Percentiles rank a stretch among this genome's conserved stretches.
Conservation (phyloP, 2,888 invertebrate species). For the Nemapogon koenigi region DNA sequence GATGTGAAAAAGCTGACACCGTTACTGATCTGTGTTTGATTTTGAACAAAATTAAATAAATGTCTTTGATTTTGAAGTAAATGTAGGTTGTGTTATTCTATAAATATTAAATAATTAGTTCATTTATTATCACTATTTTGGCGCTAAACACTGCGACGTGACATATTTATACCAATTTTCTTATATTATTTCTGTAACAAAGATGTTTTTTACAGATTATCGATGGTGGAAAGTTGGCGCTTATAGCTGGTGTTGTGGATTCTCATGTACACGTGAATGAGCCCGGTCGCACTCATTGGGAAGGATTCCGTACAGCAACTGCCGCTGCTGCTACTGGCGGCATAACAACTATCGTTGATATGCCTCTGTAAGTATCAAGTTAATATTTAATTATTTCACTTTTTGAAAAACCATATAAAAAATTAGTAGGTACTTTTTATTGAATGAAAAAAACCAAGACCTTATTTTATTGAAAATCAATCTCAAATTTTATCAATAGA, state of each 20-base stretch:
- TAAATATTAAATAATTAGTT: too few species aligned
- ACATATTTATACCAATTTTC: too few species aligned
- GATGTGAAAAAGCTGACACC: too few species aligned
- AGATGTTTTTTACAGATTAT: slow-evolving; percentile 26
- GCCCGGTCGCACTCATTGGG: slow-evolving; percentile 75
- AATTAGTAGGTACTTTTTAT: background rate
- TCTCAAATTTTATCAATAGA: background rate
- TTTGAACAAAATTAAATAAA: too few species aligned
- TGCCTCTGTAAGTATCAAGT: slow-evolving; percentile 67
- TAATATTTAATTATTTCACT: slow-evolving; percentile 2
- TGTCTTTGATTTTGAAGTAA: too few species aligned
- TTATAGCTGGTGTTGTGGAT: slow-evolving; percentile 76
- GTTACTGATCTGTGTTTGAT: too few species aligned
- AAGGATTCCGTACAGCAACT: slow-evolving; percentile 74
- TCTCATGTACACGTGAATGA: slow-evolving; percentile 78
- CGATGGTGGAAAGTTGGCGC: slow-evolving; percentile 38
- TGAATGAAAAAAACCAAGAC: background rate
- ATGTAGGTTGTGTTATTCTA: too few species aligned
- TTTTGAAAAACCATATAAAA: background rate
- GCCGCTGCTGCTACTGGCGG: slow-evolving; percentile 76
- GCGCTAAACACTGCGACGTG: too few species aligned
- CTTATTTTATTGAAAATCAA: background rate
- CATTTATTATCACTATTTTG: too few species aligned
- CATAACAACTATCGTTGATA: slow-evolving; percentile 74
- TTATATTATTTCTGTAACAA: background rate